phyloP scores from a whole-genome alignment of 2,888 invertebrate species.

The Caenorhabditis becei region DNA sequence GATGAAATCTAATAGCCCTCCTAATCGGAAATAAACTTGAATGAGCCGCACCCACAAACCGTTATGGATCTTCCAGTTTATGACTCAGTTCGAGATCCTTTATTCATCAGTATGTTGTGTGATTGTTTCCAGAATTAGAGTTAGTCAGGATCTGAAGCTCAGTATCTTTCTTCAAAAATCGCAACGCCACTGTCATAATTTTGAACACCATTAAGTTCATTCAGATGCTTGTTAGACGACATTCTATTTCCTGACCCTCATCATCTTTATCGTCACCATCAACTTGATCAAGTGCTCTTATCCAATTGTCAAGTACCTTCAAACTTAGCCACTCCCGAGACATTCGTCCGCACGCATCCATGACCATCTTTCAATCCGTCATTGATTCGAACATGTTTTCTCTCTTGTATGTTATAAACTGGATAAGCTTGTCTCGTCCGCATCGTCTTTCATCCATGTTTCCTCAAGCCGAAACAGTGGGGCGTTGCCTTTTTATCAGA shows the following conservation, averaged over 20 bases:
- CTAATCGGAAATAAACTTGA: constrained; percentile 12
- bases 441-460: constrained; percentile 27
- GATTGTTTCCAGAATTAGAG: no score
- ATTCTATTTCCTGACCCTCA: background rate
- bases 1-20: background rate
- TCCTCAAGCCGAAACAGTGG: constrained; percentile 31
- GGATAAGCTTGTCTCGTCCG: constrained; percentile 61
- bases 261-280: constrained; percentile 2
- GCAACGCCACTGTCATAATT: no score
- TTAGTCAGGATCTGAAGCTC: no score
- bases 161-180: no score
- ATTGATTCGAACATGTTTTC: constrained; percentile 48
- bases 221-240: background rate
- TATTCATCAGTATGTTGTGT: no score
- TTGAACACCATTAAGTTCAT: no score
- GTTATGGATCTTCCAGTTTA: constrained; percentile 33
- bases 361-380: constrained; percentile 12
- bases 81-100: constrained; percentile 5
- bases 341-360: background rate
- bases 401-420: constrained; percentile 60
- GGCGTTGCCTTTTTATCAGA: constrained; percentile 37
- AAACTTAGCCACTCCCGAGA: constrained; percentile 13
- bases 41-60: constrained; percentile 6
- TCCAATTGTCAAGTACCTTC: constrained; percentile 51
- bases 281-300: constrained; percentile 37